Evolutionary conservation across 37 sponge, comb jelly and placozoan species (phyloP), one percentile per base, ranked within the genome.

Genomic region (Oscarella lobularis): DNA sequence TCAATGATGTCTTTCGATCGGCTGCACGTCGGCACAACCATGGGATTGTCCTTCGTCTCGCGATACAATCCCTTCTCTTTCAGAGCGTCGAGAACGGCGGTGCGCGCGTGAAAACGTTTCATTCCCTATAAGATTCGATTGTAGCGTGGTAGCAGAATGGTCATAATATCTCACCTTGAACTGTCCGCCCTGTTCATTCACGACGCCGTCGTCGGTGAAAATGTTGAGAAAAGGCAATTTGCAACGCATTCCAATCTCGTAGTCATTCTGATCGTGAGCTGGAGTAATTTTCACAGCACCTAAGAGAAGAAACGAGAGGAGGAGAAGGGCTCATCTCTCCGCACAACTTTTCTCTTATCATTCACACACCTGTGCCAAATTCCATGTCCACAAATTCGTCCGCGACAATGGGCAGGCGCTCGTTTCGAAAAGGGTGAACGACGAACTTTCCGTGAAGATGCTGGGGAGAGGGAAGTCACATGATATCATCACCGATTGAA

Each of bases 251-350:
- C 94, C 98, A 82, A 85, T 80, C 41, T 97, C 98, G 74, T 97
- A 97, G 75, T 97, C 98, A 41, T 92, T 93, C 77, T 83, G 86
- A 78, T 97, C 98, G 67, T 97, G 98, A 34, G 98, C 94, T 0
- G 98, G 98, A 30, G 98, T 97, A 76, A 97, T 93, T 87, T 97
- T 97, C 2, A 97, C 98, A 0, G 94, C 95, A 37, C 95, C 81
- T 78, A 48, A 2, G 35, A 27, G 54, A 3, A n/a, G 30, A 1
- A 67, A 40, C 36, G 33, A 75, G 40, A 6, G 67, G n/a, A 76
- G 2, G 70, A 73, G 5, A 29, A 27, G 38, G 30, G 27, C 40
- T 6, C 66, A 74, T 66, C 27, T 5, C 33, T 20, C 29, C 33
- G 29, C 71, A 5, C 31, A 68, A 68, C 6, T 30, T 32, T 5